Percentiles rank a stretch among this genome's conserved stretches.
Evolutionary conservation across 2,113 vertebrate genomes (phyloP).

Genomic region (Sylvietta virens): DNA sequence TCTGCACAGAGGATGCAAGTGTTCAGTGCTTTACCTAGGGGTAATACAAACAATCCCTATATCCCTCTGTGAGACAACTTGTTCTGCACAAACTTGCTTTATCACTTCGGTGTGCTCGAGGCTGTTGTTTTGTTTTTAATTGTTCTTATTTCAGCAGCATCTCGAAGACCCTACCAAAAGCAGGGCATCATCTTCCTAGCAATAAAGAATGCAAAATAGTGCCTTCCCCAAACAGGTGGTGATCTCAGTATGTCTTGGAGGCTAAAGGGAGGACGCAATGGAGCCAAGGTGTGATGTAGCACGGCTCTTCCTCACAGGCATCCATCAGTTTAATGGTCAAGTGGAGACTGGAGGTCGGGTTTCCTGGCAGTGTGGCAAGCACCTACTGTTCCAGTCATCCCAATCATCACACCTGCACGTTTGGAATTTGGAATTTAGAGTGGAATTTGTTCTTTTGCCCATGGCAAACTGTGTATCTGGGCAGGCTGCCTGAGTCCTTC

Average conservation of each 20-base stretch:
- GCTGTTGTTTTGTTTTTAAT: background rate
- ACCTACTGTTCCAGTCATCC: background rate
- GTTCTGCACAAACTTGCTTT: background rate
- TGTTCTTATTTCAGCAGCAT: background rate
- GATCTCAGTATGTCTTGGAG: background rate
- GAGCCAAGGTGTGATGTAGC: background rate
- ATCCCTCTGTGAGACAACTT: background rate
- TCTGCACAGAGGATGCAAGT: background rate
- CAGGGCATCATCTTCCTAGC: background rate
- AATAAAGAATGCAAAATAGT: background rate
- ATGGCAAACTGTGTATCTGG: background rate
- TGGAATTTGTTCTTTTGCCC: background rate
- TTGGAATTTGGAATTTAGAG: rapidly evolving
- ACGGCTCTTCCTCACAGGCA: background rate
- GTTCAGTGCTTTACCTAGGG: background rate
- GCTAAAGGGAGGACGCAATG: background rate
- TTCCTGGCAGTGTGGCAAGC: background rate
- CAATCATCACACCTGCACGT: background rate
- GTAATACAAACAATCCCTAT: background rate
- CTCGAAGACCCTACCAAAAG: background rate
- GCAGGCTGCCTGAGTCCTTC: background rate
- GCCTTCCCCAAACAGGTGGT: background rate
- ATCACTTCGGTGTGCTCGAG: background rate
- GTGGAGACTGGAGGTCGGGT: background rate
- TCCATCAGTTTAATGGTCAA: background rate